Evolutionary conservation across 2,113 vertebrate species (phyloP).

Genomic region (Mustela lutreola): DNA sequence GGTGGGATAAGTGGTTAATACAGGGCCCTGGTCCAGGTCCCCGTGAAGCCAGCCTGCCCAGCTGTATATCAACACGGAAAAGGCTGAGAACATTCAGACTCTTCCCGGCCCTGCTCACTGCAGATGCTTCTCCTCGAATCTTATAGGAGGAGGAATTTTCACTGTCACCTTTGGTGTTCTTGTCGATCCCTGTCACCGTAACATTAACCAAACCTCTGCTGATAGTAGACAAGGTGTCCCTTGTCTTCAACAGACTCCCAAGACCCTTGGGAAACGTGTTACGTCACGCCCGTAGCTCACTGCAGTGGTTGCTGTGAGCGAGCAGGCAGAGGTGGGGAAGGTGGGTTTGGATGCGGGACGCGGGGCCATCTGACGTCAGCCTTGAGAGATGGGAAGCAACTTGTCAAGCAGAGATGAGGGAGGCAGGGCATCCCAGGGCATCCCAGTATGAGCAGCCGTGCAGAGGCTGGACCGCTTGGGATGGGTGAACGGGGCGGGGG

Average conservation of each 20-base stretch:
- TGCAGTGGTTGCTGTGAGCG: fast-evolving
- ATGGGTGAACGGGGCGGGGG: fast-evolving
- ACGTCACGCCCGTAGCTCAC: background rate
- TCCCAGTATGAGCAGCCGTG: background rate
- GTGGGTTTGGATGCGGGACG: background rate
- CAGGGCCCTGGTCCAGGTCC: fast-evolving
- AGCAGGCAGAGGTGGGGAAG: background rate
- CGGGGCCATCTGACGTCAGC: fast-evolving
- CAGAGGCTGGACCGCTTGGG: fast-evolving
- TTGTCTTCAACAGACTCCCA: fast-evolving
- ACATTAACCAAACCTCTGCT: fast-evolving
- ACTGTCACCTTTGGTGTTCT: fast-evolving
- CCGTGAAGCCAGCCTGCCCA: background rate
- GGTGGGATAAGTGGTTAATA: fast-evolving
- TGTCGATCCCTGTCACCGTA: fast-evolving
- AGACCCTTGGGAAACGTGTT: fast-evolving
- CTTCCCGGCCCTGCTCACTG: no score
- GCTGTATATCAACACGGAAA: fast-evolving
- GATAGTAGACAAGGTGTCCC: no score
- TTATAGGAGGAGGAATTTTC: background rate
- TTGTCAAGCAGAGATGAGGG: background rate
- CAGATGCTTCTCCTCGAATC: background rate
- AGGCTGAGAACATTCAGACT: background rate
- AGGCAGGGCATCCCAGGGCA: no score
- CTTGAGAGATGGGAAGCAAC: background rate